phyloP scores from a whole-genome alignment of 2,888 invertebrate species.

The Caenorhabditis macrosperma region DNA sequence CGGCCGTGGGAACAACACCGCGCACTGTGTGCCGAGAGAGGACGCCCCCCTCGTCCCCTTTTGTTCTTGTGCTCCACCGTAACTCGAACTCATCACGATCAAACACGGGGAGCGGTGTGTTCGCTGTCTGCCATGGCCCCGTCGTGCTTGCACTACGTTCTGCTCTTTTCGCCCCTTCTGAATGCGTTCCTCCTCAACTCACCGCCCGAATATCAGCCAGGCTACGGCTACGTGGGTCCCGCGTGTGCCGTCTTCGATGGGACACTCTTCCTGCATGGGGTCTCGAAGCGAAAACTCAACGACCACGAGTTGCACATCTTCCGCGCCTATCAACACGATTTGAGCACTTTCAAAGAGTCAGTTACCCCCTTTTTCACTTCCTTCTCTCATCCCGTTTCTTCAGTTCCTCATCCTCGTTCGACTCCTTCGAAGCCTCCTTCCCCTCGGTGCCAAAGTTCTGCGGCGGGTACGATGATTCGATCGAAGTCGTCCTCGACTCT shows the following conservation, averaged over 20 bases:
- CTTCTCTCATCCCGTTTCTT: background rate
- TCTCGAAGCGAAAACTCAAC: constrained; percentile 54
- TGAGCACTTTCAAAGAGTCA: constrained; percentile 63
- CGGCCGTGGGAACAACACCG: constrained; percentile 59
- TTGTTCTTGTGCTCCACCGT: constrained; percentile 41
- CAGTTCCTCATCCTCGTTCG: constrained; percentile 41
- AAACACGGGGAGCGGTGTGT: constrained; percentile 41
- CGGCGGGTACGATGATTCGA: constrained; percentile 66
- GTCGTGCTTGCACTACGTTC: constrained; percentile 35
- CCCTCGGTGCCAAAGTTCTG: constrained; percentile 66
- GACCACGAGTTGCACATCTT: constrained; percentile 59
- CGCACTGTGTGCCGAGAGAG: constrained; percentile 38
- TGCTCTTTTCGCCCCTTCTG: constrained; percentile 13
- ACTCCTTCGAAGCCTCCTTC: constrained; percentile 56
- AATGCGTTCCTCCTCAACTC: constrained; percentile 19
- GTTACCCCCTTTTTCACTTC: background rate
- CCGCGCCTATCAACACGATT: constrained; percentile 57
- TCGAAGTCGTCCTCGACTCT: constrained; percentile 63
- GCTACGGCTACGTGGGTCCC: constrained; percentile 82
- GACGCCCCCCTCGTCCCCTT: constrained; percentile 32
- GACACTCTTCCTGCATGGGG: constrained; percentile 65
- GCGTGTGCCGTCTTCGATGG: constrained; percentile 69
- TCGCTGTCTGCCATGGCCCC: constrained; percentile 23
- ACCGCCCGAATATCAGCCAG: constrained; percentile 80
- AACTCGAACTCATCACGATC: constrained; percentile 84